A percentile compares a stretch with the other conserved stretches of the same genome.
Evolutionary conservation across 2,113 vertebrate species (phyloP).

Genomic region (Anthoscopus minutus): DNA sequence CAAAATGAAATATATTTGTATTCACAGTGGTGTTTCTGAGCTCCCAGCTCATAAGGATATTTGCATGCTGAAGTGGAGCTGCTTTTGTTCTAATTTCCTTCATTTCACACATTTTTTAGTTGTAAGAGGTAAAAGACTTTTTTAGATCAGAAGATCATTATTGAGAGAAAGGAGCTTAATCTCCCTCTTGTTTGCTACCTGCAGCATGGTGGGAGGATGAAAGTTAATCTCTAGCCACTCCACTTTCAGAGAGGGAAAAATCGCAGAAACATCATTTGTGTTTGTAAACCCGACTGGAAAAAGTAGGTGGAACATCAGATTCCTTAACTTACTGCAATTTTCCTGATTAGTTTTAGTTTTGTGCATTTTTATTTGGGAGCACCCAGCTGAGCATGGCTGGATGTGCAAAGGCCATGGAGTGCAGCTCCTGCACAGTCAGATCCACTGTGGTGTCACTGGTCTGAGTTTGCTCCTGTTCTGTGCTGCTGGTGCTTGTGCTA

Average conservation of each 20-base stretch:
- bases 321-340: not conserved
- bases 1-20: not conserved
- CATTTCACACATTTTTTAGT: not conserved
- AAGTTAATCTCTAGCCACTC: not conserved
- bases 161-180: not conserved
- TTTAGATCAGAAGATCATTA: not conserved
- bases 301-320: not conserved
- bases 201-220: not conserved
- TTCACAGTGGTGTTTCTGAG: not conserved
- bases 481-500: not conserved
- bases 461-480: not conserved
- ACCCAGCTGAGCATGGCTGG: not conserved
- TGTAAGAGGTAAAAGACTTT: not conserved
- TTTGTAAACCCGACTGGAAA: not conserved
- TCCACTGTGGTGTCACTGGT: rapidly evolving
- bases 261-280: not conserved
- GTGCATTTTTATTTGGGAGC: not conserved
- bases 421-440: not conserved
- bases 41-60: not conserved
- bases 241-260: not conserved
- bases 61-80: not conserved
- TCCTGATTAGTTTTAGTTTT: not conserved
- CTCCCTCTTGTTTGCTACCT: not conserved
- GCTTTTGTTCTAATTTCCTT: slow-evolving; percentile 11
- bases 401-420: not conserved